These are phyloP conservation scores for Centruroides sculpturatus DNA, from an alignment of 1,140 invertebrate genomes.

Conservation along the genomic window DNA sequence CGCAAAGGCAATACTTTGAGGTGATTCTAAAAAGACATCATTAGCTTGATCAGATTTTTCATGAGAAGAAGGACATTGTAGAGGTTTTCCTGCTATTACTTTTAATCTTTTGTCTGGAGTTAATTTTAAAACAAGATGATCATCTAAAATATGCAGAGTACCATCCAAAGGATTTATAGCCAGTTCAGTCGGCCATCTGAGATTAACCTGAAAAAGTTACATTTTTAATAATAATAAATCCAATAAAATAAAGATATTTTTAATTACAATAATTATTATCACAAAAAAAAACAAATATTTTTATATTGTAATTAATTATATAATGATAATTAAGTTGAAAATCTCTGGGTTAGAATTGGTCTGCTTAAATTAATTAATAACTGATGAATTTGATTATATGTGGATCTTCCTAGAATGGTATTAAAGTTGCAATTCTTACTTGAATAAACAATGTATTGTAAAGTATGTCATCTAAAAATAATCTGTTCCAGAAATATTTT, in stretches of 20 bases:
- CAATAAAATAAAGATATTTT: neutral
- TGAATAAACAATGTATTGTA: no score
- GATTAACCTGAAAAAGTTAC: conserved; percentile 42
- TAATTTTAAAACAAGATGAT: conserved; percentile 77
- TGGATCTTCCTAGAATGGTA: no score
- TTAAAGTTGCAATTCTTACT: no score
- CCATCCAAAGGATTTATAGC: conserved; percentile 85
- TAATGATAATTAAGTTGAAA: no score
- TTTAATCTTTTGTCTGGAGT: conserved; percentile 69
- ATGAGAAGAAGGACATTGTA: conserved; percentile 52
- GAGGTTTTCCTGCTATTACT: conserved; percentile 72
- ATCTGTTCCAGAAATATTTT: no score
- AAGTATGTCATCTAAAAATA: no score
- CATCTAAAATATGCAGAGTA: conserved; percentile 86
- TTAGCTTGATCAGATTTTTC: conserved; percentile 15
- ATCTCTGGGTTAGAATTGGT: no score
- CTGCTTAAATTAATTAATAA: no score
- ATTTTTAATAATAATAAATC: neutral
- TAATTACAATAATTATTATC: neutral
- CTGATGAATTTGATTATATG: no score
- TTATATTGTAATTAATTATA: no score
- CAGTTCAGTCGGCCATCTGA: conserved; percentile 90
- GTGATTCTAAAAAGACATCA: conserved; percentile 24
- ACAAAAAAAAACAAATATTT: no score
- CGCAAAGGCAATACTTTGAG: conserved; percentile 60